Conservation (phyloP, 2,797 vertebrate genomes). For the Artibeus lituratus region DNA sequence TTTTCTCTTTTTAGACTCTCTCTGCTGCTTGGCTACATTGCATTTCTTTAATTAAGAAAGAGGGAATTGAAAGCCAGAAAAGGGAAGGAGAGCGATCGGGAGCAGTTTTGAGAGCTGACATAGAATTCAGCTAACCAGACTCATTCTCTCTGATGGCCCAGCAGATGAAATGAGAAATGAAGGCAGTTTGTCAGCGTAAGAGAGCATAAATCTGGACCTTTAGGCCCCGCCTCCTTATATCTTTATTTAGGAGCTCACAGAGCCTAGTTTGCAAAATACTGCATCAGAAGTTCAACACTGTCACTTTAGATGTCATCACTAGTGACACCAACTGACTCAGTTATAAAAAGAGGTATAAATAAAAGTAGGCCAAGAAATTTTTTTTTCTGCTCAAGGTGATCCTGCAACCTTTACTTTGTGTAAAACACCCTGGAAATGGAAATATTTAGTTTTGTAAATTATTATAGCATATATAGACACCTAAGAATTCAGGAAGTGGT, state of each 20-base stretch:
- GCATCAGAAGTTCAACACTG: background rate
- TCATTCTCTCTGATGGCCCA: background rate
- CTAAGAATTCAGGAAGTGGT: background rate
- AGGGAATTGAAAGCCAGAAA: background rate
- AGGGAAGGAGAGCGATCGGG: background rate
- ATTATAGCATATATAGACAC: background rate
- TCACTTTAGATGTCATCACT: background rate
- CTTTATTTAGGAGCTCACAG: background rate
- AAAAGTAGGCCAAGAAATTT: background rate
- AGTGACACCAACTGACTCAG: background rate
- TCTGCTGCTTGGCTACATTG: slow-evolving; percentile 12
- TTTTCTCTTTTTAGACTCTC: background rate
- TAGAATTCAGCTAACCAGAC: background rate
- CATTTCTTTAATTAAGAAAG: slow-evolving; percentile 41
- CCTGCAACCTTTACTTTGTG: background rate
- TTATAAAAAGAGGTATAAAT: background rate
- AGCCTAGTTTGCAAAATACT: background rate
- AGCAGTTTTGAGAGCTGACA: background rate
- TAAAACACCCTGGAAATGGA: background rate
- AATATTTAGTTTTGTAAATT: background rate
- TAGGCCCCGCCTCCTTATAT: background rate
- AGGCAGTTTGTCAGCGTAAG: background rate
- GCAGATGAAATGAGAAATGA: background rate
- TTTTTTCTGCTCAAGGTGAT: background rate
- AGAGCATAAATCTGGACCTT: background rate